Evolutionary conservation across 2,888 invertebrate genomes (phyloP), one percentile per base, ranked within the genome.

Genomic region (Ennomos erosarius): DNA sequence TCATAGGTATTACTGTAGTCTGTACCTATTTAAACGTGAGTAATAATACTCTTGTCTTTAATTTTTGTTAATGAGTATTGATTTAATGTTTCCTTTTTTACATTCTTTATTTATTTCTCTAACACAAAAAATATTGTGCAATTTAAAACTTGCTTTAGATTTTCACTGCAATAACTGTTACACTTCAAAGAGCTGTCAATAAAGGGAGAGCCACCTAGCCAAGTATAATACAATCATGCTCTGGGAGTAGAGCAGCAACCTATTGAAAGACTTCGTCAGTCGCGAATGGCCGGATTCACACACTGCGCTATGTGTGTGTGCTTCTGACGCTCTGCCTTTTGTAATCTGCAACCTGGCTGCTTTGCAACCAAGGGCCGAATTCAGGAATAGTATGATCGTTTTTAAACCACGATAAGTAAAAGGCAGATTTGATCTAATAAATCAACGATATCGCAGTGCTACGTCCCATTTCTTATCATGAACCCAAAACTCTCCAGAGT

Each of bases 211-310:
- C 26, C 36, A 11, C 36, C 13, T 10, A 13, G n/a, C 43, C 13
- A 36, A 43, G 36, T 36, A 43, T 43, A 51, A 43, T 51, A 51
- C 36, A 51, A 43, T 51, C 35, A 43, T 8, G 51, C 33, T 51
- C 49, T 35, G 11, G 43, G 40, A 33, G 40, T 37, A 13, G 16
- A 16, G 16, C 16, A 16, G 33, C 39, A 39, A 38, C 33, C 51
- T 36, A 51, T 51, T 51, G 36, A 51, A 43, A 51, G 35, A 43
- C 51, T 51, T 36, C 51, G 51, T 51, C 51, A 16, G 36, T 10
- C 35, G 13, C n/a, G 51, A 51, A 50, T 33, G 11, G 54, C 10
- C 9, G 36, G 35, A 10, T 39, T 50, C 39, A 33, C 38, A 43
- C 26, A 3, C 16, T 12, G 50, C 50, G 44, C 12, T 43, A 37